phyloP scores from a whole-genome alignment of 1,140 invertebrate species.

The Harpegnathos saltator region DNA sequence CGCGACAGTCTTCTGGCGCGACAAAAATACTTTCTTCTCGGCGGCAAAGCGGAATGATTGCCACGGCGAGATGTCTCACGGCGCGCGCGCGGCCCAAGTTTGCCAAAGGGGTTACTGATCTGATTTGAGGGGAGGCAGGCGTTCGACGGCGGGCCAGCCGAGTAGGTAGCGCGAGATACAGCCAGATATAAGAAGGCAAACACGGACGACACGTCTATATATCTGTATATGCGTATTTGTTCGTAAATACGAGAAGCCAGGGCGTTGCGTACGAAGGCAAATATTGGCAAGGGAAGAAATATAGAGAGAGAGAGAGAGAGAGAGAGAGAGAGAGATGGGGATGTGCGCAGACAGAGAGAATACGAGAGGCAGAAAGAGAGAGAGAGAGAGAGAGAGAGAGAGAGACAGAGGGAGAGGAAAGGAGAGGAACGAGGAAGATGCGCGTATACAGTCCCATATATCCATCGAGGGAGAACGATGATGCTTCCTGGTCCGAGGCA shows the following conservation, averaged over 20 bases:
- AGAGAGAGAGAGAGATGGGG: not conserved
- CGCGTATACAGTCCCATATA: conserved; percentile 64
- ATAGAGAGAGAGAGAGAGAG: conserved; percentile 29
- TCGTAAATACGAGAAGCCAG: conserved; percentile 81
- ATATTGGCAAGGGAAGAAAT: conserved; percentile 71
- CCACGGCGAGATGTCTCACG: conserved; percentile 26
- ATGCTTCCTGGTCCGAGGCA: conserved; percentile 78
- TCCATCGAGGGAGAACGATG: conserved; percentile 74
- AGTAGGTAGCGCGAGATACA: conserved; percentile 73
- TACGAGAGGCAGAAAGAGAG: conserved; percentile 25
- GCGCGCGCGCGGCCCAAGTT: conserved; percentile 38
- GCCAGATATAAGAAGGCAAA: conserved; percentile 83
- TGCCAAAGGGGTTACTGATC: conserved; percentile 51
- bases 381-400: conserved; percentile 7
- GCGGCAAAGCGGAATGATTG: not conserved
- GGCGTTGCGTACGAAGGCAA: conserved; percentile 80
- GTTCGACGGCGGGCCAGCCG: conserved; percentile 43
- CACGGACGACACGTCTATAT: conserved; percentile 71
- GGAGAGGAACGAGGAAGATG: conserved; percentile 49
- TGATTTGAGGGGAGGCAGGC: conserved; percentile 39
- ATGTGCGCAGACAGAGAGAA: conserved; percentile 8
- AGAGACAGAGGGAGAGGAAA: conserved; percentile 5
- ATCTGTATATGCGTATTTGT: conserved; percentile 79
- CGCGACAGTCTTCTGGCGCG: not conserved
- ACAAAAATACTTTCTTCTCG: conserved; percentile 9